These are phyloP conservation scores for Saxidomus purpurata DNA, from an alignment of 1,140 invertebrate genomes.

Conservation along the genomic window DNA sequence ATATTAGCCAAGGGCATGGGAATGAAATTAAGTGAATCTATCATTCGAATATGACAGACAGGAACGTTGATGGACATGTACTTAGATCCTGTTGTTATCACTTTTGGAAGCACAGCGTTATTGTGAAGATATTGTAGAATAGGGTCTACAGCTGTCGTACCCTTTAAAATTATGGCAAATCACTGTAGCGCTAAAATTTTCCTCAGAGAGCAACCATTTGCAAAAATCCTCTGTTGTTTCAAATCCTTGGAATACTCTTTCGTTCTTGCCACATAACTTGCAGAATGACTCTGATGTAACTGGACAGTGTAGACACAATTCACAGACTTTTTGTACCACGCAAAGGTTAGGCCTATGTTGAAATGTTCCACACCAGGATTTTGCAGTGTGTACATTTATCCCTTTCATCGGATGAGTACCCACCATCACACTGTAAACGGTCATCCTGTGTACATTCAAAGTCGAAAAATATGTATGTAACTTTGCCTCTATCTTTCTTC, in stretches of 20 bases:
- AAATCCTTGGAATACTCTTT: neutral
- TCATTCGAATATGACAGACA: constrained; percentile 10
- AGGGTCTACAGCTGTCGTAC: constrained; percentile 59
- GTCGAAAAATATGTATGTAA: constrained; percentile 8
- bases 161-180: constrained; percentile 67
- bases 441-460: constrained; percentile 42
- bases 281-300: neutral
- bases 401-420: neutral
- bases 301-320: neutral
- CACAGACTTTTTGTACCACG: constrained; percentile 18
- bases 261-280: constrained; percentile 1
- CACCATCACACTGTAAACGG: neutral
- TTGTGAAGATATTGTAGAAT: constrained; percentile 58
- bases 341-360: constrained; percentile 31
- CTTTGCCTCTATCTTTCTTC: too few relatives aligned
- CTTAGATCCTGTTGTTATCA: constrained; percentile 64
- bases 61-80: constrained; percentile 60
- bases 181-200: constrained; percentile 43
- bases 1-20: too few relatives aligned
- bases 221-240: constrained; percentile 56
- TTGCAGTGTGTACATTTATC: constrained; percentile 17
- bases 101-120: constrained; percentile 58
- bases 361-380: constrained; percentile 27
- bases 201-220: constrained; percentile 61
- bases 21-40: constrained; percentile 53